Evolutionary conservation across 2,797 vertebrate genomes (phyloP), one percentile per base, ranked within the genome.

Genomic region (Mormyrops boulengeri): DNA sequence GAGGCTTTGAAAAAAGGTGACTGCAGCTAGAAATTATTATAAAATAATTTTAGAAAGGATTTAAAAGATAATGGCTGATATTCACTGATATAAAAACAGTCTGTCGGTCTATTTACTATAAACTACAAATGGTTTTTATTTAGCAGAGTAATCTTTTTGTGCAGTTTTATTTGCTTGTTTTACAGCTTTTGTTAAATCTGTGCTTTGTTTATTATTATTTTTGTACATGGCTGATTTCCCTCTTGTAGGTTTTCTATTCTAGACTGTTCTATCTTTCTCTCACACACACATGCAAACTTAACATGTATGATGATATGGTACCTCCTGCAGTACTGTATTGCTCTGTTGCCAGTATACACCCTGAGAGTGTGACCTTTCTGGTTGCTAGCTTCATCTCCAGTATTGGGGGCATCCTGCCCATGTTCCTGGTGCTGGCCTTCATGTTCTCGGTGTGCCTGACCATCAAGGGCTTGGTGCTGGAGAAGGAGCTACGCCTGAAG

Each of bases 371-470:
- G 90, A 94, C 89, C 82, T 87, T 50, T 92, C 38, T 88, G 90
- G 91, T 91, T 90, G 86, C 90, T 89, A 97, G 96, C 92, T 96
- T 97, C 91, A 89, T 94, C 87, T 88, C 90, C 14, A 94, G 92
- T 69, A 93, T 97, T 7, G 94, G 92, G 66, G 52, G 17, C 91
- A 94, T 95, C 80, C 91, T 97, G 19, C 95, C 96, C 85, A 96
- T 97, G 96, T 95, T 96, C 91, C 94, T 97, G 92, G 94, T 95
- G 11, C 91, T 96, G 90, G 92, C 96, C 87, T 96, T 95, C 92
- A 94, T 95, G 91, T 92, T 95, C 90, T 92, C 93, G 0, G 93
- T 93, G 89, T 94, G 91, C 52, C 77, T 93, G 93, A 94, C 0
- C 94, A 96, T 96, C 94, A 96, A 97, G 93, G 90, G 52, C 69